These are phyloP conservation scores for Argyresthia albistria DNA, from an alignment of 2,888 invertebrate genomes.

Conservation along the genomic window DNA sequence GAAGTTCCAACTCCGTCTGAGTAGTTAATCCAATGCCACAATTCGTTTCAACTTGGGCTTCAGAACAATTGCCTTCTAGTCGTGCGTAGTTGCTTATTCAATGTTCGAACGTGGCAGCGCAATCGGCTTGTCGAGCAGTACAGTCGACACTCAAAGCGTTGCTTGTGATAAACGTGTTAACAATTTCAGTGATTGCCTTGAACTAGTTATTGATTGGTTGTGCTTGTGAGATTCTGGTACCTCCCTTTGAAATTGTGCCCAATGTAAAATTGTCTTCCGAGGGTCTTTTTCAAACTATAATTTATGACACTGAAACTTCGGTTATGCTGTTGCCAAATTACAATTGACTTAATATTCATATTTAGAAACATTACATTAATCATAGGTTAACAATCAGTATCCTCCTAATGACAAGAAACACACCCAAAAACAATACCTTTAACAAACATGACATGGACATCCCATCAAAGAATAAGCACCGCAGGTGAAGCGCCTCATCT, in stretches of 20 bases:
- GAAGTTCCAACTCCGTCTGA: slow-evolving; percentile 46
- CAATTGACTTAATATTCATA: no score
- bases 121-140: background rate
- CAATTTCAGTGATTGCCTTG: background rate
- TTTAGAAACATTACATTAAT: no score
- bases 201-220: background rate
- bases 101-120: slow-evolving; percentile 19
- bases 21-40: slow-evolving; percentile 67
- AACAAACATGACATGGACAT: no score
- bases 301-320: no score
- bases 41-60: slow-evolving; percentile 54
- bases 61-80: slow-evolving; percentile 50
- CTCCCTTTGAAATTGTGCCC: no score
- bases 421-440: no score
- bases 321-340: no score
- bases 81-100: slow-evolving; percentile 41
- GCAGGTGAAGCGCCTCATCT: slow-evolving; percentile 23
- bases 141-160: background rate
- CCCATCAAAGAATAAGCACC: background rate
- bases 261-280: no score
- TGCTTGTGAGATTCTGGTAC: no score
- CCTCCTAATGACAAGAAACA: no score
- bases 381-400: no score
- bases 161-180: slow-evolving; percentile 1
- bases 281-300: no score